Percentiles rank a stretch among this genome's conserved stretches.
phyloP scores from a whole-genome alignment of 2,113 vertebrate genomes.

The Odontesthes bonariensis region DNA sequence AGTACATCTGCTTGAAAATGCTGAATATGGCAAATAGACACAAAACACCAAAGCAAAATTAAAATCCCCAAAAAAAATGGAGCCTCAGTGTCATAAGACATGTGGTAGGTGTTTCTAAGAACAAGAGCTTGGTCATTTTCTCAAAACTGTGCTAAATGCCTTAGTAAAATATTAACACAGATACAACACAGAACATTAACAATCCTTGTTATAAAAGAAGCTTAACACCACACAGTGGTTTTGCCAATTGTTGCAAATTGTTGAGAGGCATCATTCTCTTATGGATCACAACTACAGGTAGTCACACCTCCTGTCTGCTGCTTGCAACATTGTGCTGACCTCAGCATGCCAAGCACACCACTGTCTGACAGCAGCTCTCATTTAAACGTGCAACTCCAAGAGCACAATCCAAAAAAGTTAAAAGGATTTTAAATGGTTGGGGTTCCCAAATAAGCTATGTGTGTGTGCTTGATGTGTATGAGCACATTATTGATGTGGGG shows the following conservation, averaged over 20 bases:
- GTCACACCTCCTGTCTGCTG: not conserved
- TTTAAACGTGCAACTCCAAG: too few species aligned
- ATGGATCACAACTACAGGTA: not conserved
- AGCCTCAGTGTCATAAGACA: constrained; percentile 24
- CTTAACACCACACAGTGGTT: not conserved
- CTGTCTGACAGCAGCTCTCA: too few species aligned
- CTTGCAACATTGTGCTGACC: not conserved
- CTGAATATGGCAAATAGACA: too few species aligned
- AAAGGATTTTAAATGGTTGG: too few species aligned
- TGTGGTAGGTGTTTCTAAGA: constrained; percentile 5
- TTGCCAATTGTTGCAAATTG: not conserved
- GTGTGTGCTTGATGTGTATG: too few species aligned
- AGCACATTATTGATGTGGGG: too few species aligned
- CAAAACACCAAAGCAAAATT: too few species aligned
- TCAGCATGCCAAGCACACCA: not conserved
- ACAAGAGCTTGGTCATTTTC: constrained; percentile 3
- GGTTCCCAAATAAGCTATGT: too few species aligned
- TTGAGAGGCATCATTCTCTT: not conserved
- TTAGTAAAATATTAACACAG: constrained; percentile 21
- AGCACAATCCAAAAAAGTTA: too few species aligned
- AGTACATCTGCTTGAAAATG: constrained; percentile 22
- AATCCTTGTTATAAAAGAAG: not conserved
- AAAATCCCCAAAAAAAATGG: not conserved
- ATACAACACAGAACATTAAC: not conserved
- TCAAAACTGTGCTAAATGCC: not conserved